Evolutionary conservation across 2,797 vertebrate species (phyloP).

Genomic region (Apogon talboti): DNA sequence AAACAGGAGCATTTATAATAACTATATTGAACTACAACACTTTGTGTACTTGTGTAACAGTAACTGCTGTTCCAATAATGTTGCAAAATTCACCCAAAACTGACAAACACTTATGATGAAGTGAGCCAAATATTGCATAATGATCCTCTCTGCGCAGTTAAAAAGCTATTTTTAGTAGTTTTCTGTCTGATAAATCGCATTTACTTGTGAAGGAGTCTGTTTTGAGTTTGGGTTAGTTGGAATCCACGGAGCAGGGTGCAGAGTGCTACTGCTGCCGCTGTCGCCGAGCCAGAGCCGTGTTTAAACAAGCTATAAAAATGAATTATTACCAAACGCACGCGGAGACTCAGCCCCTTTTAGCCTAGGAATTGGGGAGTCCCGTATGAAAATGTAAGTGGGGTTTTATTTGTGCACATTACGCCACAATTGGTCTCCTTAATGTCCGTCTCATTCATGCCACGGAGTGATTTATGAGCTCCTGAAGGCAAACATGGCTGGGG

Average conservation of each 20-base stretch:
- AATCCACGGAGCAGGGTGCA: constrained; percentile 34
- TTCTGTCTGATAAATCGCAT: constrained; percentile 34
- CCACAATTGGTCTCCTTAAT: constrained; percentile 96
- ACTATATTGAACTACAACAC: constrained; percentile 27
- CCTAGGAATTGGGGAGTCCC: constrained; percentile 70
- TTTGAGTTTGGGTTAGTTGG: constrained; percentile 51
- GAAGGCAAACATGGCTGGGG: constrained; percentile 82
- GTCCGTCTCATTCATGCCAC: constrained; percentile 97
- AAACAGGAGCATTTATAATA: constrained; percentile 40
- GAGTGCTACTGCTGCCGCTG: constrained; percentile 54
- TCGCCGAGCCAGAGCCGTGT: constrained; percentile 66
- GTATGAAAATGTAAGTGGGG: constrained; percentile 81
- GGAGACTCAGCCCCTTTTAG: constrained; percentile 69
- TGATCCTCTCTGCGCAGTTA: background rate
- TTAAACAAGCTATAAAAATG: constrained; percentile 86
- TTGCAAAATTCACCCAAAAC: constrained; percentile 22
- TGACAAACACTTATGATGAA: constrained; percentile 12
- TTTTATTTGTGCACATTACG: constrained; percentile 90
- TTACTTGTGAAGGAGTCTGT: constrained; percentile 36
- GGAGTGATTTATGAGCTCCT: constrained; percentile 97
- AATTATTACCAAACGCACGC: constrained; percentile 80
- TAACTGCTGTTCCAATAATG: constrained; percentile 5
- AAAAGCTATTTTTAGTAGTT: constrained; percentile 34
- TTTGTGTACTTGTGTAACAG: background rate
- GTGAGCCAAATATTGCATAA: constrained; percentile 2